Evolutionary conservation across 2,888 invertebrate species (phyloP), one percentile per base, ranked within the genome.

Genomic region (Bedellia somnulentella): DNA sequence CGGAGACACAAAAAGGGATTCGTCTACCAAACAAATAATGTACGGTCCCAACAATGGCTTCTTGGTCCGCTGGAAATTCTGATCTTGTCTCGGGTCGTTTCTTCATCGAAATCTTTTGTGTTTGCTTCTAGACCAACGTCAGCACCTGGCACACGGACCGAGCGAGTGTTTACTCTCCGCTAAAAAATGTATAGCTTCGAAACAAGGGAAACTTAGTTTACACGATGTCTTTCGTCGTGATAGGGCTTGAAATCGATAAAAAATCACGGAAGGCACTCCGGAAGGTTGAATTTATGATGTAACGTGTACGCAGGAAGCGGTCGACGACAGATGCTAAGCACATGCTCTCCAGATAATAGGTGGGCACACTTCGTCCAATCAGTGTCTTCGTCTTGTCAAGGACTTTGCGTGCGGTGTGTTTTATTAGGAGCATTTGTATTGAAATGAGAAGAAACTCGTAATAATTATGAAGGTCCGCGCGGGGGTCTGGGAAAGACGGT

Each of bases 231-330:
- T 60, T 71, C 71, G 67, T 68, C 63, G 49, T 61, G 57, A 48
- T 55, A 55, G 49, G 57, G 61, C 61, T 63, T 54, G 54, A 54
- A 47, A 45, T 44, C 44, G 42, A 45, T 61, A 66, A 73, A 73
- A 71, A 73, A 61, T 57, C 57, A 57, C 57, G 67, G 68, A 66
- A 68, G 63, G 54, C 50, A 52, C 52, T 50, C 63, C 71, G 73
- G 67, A 70, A 73, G 68, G 61, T 50, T 64, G 60, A 51, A 64
- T 70, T 70, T 75, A 70, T 71, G 70, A 67, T 60, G 55, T 56
- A 60, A 60, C 63, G 57, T 18, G 5, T 18, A 42, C 47, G 56
- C 66, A 66, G 73, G 73, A 71, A 60, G 59, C 52, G 42, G 21
- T 43, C 51, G 68, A 51, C 57, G 77, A 77, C 75, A 76, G 77